Conservation (phyloP, 2,113 vertebrate species). For the Synchiropus splendidus region DNA sequence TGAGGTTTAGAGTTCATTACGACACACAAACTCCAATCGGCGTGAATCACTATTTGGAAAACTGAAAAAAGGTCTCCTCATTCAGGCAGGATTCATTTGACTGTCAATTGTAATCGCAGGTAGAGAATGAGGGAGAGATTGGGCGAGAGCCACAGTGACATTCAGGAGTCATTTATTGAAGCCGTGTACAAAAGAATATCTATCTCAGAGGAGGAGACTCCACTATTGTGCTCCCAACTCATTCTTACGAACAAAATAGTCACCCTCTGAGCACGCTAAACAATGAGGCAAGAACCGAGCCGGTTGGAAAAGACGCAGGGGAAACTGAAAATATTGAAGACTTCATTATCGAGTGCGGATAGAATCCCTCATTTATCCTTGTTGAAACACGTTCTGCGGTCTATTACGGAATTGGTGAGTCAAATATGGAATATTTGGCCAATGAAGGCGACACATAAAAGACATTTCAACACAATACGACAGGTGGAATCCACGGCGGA, state of each 20-base stretch:
- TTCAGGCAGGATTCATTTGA: constrained; percentile 33
- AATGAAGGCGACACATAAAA: too few species aligned
- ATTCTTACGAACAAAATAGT: constrained; percentile 32
- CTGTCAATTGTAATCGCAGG: constrained; percentile 30
- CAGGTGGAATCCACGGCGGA: too few species aligned
- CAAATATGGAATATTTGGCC: too few species aligned
- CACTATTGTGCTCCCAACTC: constrained; percentile 33
- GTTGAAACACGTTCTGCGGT: constrained; percentile 41
- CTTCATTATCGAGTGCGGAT: constrained; percentile 55
- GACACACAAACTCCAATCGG: constrained; percentile 17
- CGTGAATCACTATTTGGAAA: constrained; percentile 19
- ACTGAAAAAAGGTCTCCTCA: constrained; percentile 33
- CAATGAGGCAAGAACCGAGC: constrained; percentile 26
- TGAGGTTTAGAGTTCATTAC: constrained; percentile 16
- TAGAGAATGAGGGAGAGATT: constrained; percentile 8
- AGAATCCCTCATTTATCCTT: constrained; percentile 42
- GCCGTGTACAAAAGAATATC: constrained; percentile 33
- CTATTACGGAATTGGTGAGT: too few species aligned
- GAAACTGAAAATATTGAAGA: constrained; percentile 55
- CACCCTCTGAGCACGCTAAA: constrained; percentile 37
- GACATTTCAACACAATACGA: too few species aligned
- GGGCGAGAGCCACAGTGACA: constrained; percentile 34
- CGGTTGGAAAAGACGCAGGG: constrained; percentile 25
- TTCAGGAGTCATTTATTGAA: constrained; percentile 43
- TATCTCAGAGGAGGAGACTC: constrained; percentile 22